Percentiles rank a stretch among this genome's conserved stretches.
phyloP scores from a whole-genome alignment of 2,113 vertebrate genomes.

The Cyanoderma ruficeps region DNA sequence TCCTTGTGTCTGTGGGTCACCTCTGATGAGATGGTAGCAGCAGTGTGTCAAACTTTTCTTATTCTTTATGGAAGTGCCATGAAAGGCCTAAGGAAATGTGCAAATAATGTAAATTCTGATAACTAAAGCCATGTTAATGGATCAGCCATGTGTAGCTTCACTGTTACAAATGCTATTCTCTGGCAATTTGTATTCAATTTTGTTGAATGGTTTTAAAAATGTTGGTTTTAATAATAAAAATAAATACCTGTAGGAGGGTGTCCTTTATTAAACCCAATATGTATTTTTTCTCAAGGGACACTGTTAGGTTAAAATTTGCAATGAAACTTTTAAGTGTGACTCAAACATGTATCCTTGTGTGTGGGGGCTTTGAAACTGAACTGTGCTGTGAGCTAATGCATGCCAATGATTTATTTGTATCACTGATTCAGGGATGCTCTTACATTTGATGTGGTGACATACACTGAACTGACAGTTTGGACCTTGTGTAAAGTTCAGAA shows the following conservation, averaged over 20 bases:
- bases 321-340: neutral
- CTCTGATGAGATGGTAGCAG: neutral
- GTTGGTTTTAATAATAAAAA: conserved; percentile 64
- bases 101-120: neutral
- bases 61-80: neutral
- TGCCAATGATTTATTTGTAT: neutral
- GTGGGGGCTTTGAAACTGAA: neutral
- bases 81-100: neutral
- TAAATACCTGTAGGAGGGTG: neutral
- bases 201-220: conserved; percentile 48
- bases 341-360: fast-evolving
- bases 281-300: neutral
- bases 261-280: neutral
- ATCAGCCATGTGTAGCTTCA: conserved; percentile 31
- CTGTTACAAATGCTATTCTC: conserved; percentile 32
- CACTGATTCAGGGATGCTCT: neutral
- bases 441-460: neutral
- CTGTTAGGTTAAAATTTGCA: neutral
- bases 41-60: neutral
- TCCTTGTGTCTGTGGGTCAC: neutral
- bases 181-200: conserved; percentile 36
- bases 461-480: neutral
- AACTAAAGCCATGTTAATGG: conserved; percentile 61
- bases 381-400: neutral
- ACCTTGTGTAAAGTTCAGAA: neutral